Evolutionary conservation across 2,113 vertebrate genomes (phyloP).

Genomic region (Peucedramus taeniatus): DNA sequence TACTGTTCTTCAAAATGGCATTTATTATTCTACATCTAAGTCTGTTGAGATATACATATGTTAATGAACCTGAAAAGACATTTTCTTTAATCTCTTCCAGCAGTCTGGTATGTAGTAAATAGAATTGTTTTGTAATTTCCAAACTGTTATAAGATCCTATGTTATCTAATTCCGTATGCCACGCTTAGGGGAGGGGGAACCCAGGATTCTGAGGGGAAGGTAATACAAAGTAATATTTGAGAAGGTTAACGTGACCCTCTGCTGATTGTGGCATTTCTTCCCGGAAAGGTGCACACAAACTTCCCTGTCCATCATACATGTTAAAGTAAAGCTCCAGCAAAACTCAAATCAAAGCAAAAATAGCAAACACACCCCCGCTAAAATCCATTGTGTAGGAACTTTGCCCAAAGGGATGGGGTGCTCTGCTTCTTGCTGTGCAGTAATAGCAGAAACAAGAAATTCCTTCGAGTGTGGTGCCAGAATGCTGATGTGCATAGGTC

Average conservation of each 20-base stretch:
- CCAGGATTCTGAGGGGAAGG: neutral
- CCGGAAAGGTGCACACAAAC: accelerated
- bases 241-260: neutral
- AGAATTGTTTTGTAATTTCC: slow-evolving; percentile 50
- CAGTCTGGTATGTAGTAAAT: slow-evolving; percentile 64
- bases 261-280: neutral
- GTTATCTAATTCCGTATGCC: neutral
- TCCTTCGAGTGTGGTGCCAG: neutral
- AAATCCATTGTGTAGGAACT: accelerated
- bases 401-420: neutral
- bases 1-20: slow-evolving; percentile 36
- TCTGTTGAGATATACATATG: slow-evolving; percentile 68
- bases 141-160: neutral
- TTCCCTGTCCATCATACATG: neutral
- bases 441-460: accelerated
- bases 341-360: neutral
- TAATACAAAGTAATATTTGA: neutral
- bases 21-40: slow-evolving; percentile 58
- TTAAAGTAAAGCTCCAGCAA: neutral
- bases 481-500: neutral
- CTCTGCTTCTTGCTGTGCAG: neutral
- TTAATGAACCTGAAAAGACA: slow-evolving; percentile 57
- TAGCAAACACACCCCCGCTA: accelerated
- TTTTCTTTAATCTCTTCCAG: slow-evolving; percentile 65
- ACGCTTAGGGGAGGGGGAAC: accelerated